Percentiles rank a stretch among this genome's conserved stretches.
Conservation (phyloP, 37 sponge, comb jelly and placozoan species). For the Aplysina aerophoba region DNA sequence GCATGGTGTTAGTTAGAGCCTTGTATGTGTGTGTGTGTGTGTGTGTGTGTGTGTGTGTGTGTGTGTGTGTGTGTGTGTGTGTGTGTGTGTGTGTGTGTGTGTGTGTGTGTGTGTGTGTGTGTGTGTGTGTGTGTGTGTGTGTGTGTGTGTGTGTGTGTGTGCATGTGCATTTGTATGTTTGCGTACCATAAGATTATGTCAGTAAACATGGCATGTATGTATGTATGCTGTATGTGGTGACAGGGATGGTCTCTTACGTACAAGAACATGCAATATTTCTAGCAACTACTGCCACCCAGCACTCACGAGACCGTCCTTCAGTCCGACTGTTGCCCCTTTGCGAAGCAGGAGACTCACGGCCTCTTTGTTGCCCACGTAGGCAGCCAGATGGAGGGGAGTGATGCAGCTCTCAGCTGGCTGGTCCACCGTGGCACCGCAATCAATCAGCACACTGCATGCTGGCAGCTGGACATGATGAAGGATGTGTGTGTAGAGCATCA, state of each 20-base stretch:
- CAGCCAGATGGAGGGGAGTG: constrained; percentile 77
- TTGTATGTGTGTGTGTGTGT: constrained; percentile 19
- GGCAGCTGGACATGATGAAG: constrained; percentile 7
- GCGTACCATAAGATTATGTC: neutral
- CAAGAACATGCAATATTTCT: neutral
- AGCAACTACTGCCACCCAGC: too few relatives aligned
- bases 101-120: constrained; percentile 37
- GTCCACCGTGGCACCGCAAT: constrained; percentile 59
- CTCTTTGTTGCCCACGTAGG: constrained; percentile 67
- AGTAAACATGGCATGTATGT: neutral
- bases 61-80: constrained; percentile 27
- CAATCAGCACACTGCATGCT: constrained; percentile 58
- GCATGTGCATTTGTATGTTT: neutral
- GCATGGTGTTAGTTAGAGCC: neutral
- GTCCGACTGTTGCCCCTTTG: constrained; percentile 39
- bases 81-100: constrained; percentile 22
- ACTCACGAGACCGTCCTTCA: constrained; percentile 54
- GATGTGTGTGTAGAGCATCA: too few relatives aligned
- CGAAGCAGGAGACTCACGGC: constrained; percentile 46
- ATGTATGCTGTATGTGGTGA: neutral
- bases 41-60: constrained; percentile 26
- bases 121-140: constrained; percentile 19
- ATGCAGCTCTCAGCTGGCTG: constrained; percentile 55
- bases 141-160: constrained; percentile 13
- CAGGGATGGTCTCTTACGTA: neutral